Conservation (phyloP, 2,113 vertebrate genomes). For the sheep (Ovis aries) region DNA sequence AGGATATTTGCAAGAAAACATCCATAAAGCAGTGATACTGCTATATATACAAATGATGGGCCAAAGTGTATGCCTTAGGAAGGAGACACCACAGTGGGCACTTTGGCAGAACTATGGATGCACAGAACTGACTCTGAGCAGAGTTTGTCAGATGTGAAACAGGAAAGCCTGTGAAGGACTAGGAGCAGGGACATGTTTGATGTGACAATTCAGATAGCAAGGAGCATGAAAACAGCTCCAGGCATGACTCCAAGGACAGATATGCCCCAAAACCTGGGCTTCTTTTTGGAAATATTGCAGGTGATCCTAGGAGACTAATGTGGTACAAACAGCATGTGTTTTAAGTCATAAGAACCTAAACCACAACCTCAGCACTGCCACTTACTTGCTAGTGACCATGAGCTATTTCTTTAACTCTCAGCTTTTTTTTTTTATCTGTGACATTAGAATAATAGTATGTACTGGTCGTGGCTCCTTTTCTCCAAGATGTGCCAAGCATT, state of each 20-base stretch:
- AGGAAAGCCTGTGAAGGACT: not conserved
- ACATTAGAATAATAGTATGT: not conserved
- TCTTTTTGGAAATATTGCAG: not conserved
- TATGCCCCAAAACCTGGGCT: not conserved
- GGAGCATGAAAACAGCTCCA: not conserved
- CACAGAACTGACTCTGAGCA: not conserved
- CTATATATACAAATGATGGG: not conserved
- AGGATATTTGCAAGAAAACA: not conserved
- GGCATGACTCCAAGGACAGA: not conserved
- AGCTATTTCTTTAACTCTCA: not conserved
- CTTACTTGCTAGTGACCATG: not conserved
- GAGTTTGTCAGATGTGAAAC: not conserved
- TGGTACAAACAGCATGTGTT: not conserved
- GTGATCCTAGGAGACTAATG: not conserved
- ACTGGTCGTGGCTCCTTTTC: not conserved
- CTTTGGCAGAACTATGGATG: not conserved
- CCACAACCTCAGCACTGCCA: not conserved
- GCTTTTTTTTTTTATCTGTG: not conserved
- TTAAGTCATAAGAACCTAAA: not conserved
- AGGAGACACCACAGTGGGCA: not conserved
- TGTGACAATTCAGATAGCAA: not conserved
- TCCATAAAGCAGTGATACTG: not conserved
- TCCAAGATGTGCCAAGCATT: not conserved
- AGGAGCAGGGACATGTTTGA: not conserved
- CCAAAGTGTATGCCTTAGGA: not conserved